These are phyloP conservation scores for Eremophila alpestris DNA, from an alignment of 2,797 vertebrate genomes.

Conservation along the genomic window DNA sequence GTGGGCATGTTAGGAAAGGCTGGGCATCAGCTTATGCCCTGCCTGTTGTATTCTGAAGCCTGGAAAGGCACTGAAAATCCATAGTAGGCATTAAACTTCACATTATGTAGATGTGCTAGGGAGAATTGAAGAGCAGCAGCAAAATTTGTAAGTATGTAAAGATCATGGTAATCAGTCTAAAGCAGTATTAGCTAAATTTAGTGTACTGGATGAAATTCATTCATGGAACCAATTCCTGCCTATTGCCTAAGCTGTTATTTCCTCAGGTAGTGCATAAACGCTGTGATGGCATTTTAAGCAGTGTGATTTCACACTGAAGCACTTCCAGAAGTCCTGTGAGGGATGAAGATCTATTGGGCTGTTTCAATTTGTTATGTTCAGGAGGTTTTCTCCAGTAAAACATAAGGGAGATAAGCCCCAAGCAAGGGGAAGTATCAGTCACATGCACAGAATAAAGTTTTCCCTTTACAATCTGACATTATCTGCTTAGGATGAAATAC, in stretches of 20 bases:
- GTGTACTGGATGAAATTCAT: neutral
- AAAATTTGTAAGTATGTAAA: neutral
- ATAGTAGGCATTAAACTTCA: neutral
- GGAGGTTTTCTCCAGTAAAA: neutral
- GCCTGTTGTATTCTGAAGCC: neutral
- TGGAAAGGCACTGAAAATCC: neutral
- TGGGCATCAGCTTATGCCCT: neutral
- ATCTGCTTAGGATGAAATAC: slow-evolving; percentile 2
- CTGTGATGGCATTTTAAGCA: neutral
- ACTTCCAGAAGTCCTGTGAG: neutral
- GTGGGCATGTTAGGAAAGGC: neutral
- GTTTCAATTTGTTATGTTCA: neutral
- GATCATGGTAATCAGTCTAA: neutral
- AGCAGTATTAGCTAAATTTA: neutral
- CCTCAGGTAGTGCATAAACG: neutral
- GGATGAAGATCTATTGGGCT: neutral
- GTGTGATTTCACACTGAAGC: neutral
- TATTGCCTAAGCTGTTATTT: neutral
- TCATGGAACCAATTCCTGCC: neutral
- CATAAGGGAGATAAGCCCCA: neutral
- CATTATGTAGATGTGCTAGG: neutral
- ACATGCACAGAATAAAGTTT: neutral
- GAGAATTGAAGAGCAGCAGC: neutral
- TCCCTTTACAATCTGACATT: neutral
- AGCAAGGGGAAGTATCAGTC: neutral